These are phyloP conservation scores for Chloroceryle amazona DNA, from an alignment of 2,797 vertebrate genomes.

Conservation along the genomic window DNA sequence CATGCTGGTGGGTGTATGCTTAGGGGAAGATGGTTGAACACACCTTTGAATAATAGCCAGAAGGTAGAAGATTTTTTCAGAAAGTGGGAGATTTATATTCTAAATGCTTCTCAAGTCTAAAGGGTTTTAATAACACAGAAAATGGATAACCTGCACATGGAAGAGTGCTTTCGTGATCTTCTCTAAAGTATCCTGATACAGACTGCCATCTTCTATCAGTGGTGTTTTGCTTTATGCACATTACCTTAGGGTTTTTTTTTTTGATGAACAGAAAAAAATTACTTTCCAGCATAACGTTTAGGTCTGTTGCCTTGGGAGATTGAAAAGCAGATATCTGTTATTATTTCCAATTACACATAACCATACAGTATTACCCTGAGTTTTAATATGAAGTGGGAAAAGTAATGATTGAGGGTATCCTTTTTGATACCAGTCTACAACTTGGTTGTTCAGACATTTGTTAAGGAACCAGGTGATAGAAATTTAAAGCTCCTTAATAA, in stretches of 20 bases:
- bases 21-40: background rate
- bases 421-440: background rate
- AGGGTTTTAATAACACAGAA: background rate
- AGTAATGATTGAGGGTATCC: background rate
- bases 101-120: background rate
- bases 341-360: background rate
- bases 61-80: background rate
- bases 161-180: background rate
- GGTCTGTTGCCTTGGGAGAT: background rate
- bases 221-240: background rate
- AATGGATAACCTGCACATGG: background rate
- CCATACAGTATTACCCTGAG: background rate
- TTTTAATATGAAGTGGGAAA: background rate
- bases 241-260: background rate
- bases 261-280: background rate
- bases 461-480: background rate
- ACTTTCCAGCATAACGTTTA: background rate
- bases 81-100: background rate
- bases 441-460: background rate
- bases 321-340: background rate
- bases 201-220: background rate
- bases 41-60: background rate
- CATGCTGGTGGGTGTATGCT: accelerated
- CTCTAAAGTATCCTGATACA: background rate
- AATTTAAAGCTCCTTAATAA: background rate